Evolutionary conservation across 2,113 vertebrate genomes (phyloP), one percentile per base, ranked within the genome.

Genomic region (Tor tambroides): DNA sequence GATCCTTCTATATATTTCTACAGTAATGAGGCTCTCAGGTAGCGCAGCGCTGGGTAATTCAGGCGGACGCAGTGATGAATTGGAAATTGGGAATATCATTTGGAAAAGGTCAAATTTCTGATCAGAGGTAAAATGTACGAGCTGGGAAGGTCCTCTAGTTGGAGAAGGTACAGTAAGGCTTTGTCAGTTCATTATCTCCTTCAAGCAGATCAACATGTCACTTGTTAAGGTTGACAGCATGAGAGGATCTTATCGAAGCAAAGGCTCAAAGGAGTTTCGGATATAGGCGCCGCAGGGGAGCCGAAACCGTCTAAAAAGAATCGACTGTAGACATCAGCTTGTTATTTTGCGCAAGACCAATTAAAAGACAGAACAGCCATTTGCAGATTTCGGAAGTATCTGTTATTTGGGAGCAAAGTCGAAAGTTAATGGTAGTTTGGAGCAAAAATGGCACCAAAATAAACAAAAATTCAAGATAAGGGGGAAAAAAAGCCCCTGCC

Each of bases 251-350:
- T 89, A 88, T 86, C 74, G 74, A 56, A 87, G 78, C 63, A 63
- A 85, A 84, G 79, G 71, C 80, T 89, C 76, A 86, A 86, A 89
- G 80, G 63, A n/a, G 81, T 63, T 86, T 84, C 51, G 54, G 75
- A 84, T 86, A 88, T 86, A 83, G 77, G 72, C 56, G 32, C 75
- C 38, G 41, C 19, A 38, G 75, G 75, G 75, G 56, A 46, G 38
- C 74, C 30, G 17, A 85, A 89, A 83, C 78, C 78, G 79, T 49
- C 75, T 51, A 14, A 61, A 85, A 54, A 75, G 77, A 87, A 83
- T 89, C 82, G 78, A 84, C 59, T 84, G 41, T 69, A 88, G 38
- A 51, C 90, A 93, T 92, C 83, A 85, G 92, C 91, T 91, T 87
- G 26, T 83, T 30, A 15, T 80, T 65, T 86, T 84, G 0, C 17